Conservation (phyloP, 2,888 invertebrate species). For the Zygothrica quintamaculata region DNA sequence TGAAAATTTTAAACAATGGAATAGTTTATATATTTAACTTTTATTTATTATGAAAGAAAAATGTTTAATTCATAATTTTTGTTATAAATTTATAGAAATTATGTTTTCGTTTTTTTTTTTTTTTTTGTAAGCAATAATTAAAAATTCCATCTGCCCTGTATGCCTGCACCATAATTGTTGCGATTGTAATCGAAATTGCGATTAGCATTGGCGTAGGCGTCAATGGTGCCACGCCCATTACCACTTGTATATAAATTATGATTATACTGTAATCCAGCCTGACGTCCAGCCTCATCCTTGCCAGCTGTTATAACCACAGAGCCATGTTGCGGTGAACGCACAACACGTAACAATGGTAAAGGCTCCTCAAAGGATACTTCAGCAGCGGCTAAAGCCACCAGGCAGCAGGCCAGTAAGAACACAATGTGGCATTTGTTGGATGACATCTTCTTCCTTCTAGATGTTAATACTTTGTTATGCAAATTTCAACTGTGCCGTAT, state of each 20-base stretch:
- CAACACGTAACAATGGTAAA: not conserved
- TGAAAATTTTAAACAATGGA: no score
- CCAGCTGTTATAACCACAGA: conserved; percentile 41
- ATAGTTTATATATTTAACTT: no score
- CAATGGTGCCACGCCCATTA: conserved; percentile 66
- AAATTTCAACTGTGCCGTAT: conserved; percentile 23
- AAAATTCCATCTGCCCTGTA: conserved; percentile 54
- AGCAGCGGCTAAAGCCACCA: conserved; percentile 27
- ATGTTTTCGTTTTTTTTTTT: no score
- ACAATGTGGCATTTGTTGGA: conserved; percentile 32
- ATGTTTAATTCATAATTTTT: no score
- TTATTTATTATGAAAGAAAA: no score
- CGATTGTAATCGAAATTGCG: conserved; percentile 64
- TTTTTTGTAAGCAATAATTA: no score
- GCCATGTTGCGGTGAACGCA: conserved; percentile 35
- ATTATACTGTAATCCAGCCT: conserved; percentile 62
- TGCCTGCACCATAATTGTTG: conserved; percentile 60
- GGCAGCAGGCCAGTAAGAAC: conserved; percentile 37
- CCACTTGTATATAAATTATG: conserved; percentile 67
- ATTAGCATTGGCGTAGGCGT: conserved; percentile 70
- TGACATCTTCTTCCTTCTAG: conserved; percentile 49
- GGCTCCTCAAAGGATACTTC: not conserved
- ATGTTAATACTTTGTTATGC: conserved; percentile 7
- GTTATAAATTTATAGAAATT: no score
- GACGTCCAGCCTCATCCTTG: conserved; percentile 60